A percentile compares a stretch with the other conserved stretches of the same genome.
phyloP scores from a whole-genome alignment of 37 sponge, comb jelly and placozoan species.

The Theonella swinhoei region DNA sequence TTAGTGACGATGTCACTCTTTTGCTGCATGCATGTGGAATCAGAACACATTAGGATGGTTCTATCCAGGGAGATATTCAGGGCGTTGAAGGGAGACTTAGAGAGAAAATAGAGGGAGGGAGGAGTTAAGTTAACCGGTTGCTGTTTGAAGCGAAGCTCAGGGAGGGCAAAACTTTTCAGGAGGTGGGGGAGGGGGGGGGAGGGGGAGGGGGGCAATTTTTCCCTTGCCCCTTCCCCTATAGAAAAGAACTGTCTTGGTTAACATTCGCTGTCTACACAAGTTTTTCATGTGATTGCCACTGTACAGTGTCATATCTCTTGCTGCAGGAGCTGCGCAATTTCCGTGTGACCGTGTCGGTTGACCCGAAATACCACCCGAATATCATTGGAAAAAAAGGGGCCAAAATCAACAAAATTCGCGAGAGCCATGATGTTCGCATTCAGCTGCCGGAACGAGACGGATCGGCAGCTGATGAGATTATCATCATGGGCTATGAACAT shows the following conservation, averaged over 20 bases:
- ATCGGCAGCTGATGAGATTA: conserved; percentile 53
- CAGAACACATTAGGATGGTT: no score
- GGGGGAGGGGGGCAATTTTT: background rate
- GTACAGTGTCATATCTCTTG: background rate
- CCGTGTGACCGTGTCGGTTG: conserved; percentile 56
- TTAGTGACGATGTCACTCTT: background rate
- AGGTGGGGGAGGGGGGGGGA: conserved; percentile 4
- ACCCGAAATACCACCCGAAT: conserved; percentile 79
- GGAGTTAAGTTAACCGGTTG: no score
- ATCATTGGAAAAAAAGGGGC: conserved; percentile 87
- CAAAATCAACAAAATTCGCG: conserved; percentile 80
- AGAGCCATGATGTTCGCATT: conserved; percentile 77
- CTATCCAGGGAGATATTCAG: no score
- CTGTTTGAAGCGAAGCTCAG: no score
- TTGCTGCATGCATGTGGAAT: background rate
- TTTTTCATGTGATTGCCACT: background rate
- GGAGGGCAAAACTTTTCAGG: no score
- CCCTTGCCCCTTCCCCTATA: no score
- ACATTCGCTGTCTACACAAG: background rate
- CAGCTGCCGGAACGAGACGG: conserved; percentile 72
- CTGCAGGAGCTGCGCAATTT: conserved; percentile 78
- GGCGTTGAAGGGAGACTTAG: no score
- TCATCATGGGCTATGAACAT: conserved; percentile 82
- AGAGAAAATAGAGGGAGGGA: no score
- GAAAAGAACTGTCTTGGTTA: background rate